Evolutionary conservation across 1,140 invertebrate species (phyloP).

Genomic region (Matsumurasca onukii): DNA sequence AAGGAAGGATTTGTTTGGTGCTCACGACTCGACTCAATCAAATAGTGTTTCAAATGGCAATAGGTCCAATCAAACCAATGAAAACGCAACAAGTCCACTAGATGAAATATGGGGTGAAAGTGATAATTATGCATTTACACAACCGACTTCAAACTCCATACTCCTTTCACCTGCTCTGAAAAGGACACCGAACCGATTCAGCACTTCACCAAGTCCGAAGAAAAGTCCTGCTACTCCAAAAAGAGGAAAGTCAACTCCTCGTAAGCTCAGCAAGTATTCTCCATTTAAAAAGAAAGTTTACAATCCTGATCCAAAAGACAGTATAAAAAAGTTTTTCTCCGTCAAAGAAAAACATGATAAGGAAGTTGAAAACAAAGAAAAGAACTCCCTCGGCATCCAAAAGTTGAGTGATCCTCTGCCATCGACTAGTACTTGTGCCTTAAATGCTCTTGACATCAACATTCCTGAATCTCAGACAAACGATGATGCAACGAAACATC

Average conservation of each 20-base stretch:
- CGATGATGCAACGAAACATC: neutral
- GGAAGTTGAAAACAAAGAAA: neutral
- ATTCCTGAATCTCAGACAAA: neutral
- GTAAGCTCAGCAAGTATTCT: conserved; percentile 1
- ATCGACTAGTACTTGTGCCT: neutral
- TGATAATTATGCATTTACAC: conserved; percentile 1
- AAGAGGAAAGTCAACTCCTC: neutral
- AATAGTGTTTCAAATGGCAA: neutral
- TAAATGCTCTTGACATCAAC: neutral
- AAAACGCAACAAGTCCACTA: neutral
- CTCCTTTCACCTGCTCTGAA: conserved; percentile 18
- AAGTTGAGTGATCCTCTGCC: neutral
- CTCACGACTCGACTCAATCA: too few species aligned
- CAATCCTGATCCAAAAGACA: conserved; percentile 15
- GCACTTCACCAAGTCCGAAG: neutral
- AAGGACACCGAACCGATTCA: conserved; percentile 12
- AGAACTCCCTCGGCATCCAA: neutral
- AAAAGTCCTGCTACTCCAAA: neutral
- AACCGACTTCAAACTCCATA: conserved; percentile 5
- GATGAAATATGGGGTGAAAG: conserved; percentile 8
- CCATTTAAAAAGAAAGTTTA: conserved; percentile 20
- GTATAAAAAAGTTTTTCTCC: conserved; percentile 4
- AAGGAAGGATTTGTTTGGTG: conserved; percentile 15
- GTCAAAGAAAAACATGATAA: conserved; percentile 1
- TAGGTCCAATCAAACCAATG: neutral